phyloP scores from a whole-genome alignment of 2,113 vertebrate genomes.

The Aramus guarauna region DNA sequence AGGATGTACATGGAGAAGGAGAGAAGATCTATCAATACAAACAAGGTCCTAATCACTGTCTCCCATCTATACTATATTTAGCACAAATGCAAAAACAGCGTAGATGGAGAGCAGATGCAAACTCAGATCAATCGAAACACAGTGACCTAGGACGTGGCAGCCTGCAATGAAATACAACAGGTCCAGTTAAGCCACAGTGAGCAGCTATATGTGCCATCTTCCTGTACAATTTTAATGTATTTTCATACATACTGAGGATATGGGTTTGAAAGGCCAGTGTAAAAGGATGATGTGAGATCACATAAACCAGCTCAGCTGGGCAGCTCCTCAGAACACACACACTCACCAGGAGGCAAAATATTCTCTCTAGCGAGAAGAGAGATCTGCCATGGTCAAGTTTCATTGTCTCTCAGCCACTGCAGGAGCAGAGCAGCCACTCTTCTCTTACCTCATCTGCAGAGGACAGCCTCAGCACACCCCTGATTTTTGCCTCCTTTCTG shows the following conservation, averaged over 20 bases:
- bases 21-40: not conserved
- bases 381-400: not conserved
- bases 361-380: not conserved
- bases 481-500: not conserved
- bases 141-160: not conserved
- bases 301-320: not conserved
- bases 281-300: not conserved
- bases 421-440: not conserved
- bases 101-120: constrained; percentile 14
- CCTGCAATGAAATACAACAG: not conserved
- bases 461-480: not conserved
- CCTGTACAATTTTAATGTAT: not conserved
- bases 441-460: not conserved
- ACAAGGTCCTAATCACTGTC: not conserved
- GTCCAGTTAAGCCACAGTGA: not conserved
- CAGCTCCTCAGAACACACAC: not conserved
- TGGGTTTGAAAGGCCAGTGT: not conserved
- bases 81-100: not conserved
- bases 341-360: not conserved
- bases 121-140: not conserved
- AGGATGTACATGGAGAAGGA: not conserved
- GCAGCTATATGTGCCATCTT: not conserved
- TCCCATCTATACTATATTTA: not conserved
- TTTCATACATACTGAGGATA: not conserved
- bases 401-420: not conserved